These are phyloP conservation scores for Norana najaformis DNA, from an alignment of 2,888 invertebrate species.

Conservation along the genomic window DNA sequence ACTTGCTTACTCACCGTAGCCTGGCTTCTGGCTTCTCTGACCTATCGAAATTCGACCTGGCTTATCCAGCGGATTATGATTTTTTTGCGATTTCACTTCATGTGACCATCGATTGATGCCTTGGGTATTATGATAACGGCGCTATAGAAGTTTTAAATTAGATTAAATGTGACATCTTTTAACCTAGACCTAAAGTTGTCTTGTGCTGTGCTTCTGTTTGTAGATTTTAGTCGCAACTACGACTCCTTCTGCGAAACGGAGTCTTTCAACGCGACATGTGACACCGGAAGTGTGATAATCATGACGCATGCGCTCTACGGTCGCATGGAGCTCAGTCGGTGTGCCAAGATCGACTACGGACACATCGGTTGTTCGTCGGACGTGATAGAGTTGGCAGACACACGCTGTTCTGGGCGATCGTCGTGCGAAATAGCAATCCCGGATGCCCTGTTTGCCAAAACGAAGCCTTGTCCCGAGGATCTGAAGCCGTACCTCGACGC, in stretches of 20 bases:
- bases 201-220: neutral
- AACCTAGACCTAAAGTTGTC: neutral
- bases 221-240: slow-evolving; percentile 3
- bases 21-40: too few species aligned
- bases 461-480: slow-evolving; percentile 41
- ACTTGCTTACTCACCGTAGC: too few species aligned
- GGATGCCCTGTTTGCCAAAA: slow-evolving; percentile 40
- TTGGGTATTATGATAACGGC: too few species aligned
- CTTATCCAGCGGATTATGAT: too few species aligned
- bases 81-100: too few species aligned
- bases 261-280: slow-evolving; percentile 41
- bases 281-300: slow-evolving; percentile 36
- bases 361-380: slow-evolving; percentile 40
- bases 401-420: slow-evolving; percentile 39
- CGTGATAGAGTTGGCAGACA: slow-evolving; percentile 40
- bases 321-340: slow-evolving; percentile 41
- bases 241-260: slow-evolving; percentile 42
- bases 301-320: slow-evolving; percentile 41
- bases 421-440: slow-evolving; percentile 40
- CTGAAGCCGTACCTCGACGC: slow-evolving; percentile 44
- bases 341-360: slow-evolving; percentile 43
- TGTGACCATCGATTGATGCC: too few species aligned
- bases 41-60: too few species aligned
- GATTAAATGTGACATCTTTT: too few species aligned
- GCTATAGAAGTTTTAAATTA: too few species aligned